phyloP scores from a whole-genome alignment of 2,797 vertebrate species.

The Malurus leucopterus region DNA sequence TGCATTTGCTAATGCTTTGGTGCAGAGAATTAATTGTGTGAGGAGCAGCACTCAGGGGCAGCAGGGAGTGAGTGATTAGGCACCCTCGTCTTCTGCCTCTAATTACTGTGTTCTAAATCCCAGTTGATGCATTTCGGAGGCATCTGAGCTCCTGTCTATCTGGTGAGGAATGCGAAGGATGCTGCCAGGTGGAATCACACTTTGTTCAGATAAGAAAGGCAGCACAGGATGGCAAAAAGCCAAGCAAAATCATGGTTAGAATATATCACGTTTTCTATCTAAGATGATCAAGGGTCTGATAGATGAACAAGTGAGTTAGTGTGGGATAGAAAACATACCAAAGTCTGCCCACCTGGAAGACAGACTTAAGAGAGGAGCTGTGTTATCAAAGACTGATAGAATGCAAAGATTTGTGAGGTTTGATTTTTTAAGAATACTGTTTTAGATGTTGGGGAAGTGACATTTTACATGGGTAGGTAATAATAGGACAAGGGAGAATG shows the following conservation, averaged over 20 bases:
- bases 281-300: neutral
- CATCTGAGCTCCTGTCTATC: neutral
- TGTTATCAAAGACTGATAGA: neutral
- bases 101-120: conserved; percentile 37
- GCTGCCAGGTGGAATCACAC: neutral
- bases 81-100: conserved; percentile 49
- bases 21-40: conserved; percentile 52
- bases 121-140: conserved; percentile 20
- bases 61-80: conserved; percentile 46
- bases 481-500: neutral
- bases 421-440: neutral
- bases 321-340: neutral
- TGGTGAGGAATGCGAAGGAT: neutral
- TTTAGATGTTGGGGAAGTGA: neutral
- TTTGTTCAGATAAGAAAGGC: neutral
- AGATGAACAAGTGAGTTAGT: neutral
- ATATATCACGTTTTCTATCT: neutral
- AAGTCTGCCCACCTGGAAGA: neutral
- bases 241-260: neutral
- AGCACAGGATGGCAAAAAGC: neutral
- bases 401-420: neutral
- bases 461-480: neutral
- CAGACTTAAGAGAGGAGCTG: neutral
- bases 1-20: conserved; percentile 19
- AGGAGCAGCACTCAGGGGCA: conserved; percentile 45